Base-by-base conservation (phyloP, 2,113 vertebrate species). In the Sinocyclocheilus grahami region DNA sequence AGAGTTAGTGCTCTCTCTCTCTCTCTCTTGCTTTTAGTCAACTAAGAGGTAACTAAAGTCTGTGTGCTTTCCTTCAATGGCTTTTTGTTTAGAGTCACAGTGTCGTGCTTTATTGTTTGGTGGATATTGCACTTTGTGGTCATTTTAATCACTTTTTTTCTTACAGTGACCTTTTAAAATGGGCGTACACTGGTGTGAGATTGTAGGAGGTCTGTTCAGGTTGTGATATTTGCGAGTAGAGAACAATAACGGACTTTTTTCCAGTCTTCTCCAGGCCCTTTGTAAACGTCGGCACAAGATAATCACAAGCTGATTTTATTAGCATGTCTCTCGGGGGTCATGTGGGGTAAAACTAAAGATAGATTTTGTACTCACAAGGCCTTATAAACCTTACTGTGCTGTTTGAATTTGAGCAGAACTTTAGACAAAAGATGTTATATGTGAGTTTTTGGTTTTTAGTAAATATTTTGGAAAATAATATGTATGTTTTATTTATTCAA, bases 261-360 rank as follows among this genome's bases (percentile, higher is more conserved):
- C 30, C 58, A 22, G 13, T 24, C 67, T 18, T 74, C 69, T 82
- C 24, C 13, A n/a, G 74, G 62, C 39, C 13, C 60, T 46, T 46
- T 46, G 42, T 27, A 63, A 84, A 37, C 11, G 24, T 72, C 30
- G 33, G 63, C 82, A 79, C 63, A 78, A 48, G 77, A 65, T 53
- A 20, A 62, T 84, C 86, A 79, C 82, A 80, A 85, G 82, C 67
- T 74, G 27, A 77, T 65, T 27, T 85, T 85, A n/a, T 74, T 84
- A 78, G 48, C n/a, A 11, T 42, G 10, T 37, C 48, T 46, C 18
- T 53, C 5, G 12, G 3, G 16, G 46, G 67, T 72, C 81, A 72
- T 55, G 48, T 83, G 65, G 65, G 67, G 81, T 7, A 83, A 53
- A 53, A 51, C 62, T 46, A 48, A 48, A 71, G 27, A 53, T 24